These are phyloP conservation scores for Encarsia formosa DNA, from an alignment of 2,888 invertebrate species.

Conservation along the genomic window DNA sequence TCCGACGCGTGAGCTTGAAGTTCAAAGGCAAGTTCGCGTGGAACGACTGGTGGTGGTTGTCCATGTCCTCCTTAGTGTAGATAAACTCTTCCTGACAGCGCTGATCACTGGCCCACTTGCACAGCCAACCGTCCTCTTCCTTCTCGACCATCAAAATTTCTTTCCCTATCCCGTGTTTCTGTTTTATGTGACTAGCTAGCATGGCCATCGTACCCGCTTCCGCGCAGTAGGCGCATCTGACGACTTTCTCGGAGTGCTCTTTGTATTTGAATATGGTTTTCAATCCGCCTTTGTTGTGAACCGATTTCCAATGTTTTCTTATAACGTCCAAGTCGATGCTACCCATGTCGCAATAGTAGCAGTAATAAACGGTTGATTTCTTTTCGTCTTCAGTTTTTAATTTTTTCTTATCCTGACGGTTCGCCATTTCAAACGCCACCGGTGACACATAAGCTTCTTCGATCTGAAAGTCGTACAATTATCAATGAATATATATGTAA, in stretches of 20 bases:
- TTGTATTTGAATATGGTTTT: conserved; percentile 25
- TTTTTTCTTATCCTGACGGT: conserved; percentile 6
- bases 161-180: conserved; percentile 33
- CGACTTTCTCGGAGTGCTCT: conserved; percentile 24
- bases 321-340: conserved; percentile 36
- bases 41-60: conserved; percentile 46
- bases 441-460: conserved; percentile 20
- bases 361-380: conserved; percentile 32
- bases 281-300: conserved; percentile 32
- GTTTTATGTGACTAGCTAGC: conserved; percentile 34
- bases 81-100: conserved; percentile 38
- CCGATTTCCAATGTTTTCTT: conserved; percentile 38
- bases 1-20: conserved; percentile 29
- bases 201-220: conserved; percentile 34
- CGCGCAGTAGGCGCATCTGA: conserved; percentile 38
- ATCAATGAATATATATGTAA: not conserved
- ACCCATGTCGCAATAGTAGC: conserved; percentile 39
- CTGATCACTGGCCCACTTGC: conserved; percentile 14
- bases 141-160: conserved; percentile 33
- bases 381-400: conserved; percentile 21
- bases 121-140: conserved; percentile 28
- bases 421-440: conserved; percentile 3
- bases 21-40: conserved; percentile 44
- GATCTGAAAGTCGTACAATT: conserved; percentile 10
- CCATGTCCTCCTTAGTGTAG: conserved; percentile 39